Evolutionary conservation across 2,888 invertebrate species (phyloP).

Genomic region (Mechanitis mazaeus): DNA sequence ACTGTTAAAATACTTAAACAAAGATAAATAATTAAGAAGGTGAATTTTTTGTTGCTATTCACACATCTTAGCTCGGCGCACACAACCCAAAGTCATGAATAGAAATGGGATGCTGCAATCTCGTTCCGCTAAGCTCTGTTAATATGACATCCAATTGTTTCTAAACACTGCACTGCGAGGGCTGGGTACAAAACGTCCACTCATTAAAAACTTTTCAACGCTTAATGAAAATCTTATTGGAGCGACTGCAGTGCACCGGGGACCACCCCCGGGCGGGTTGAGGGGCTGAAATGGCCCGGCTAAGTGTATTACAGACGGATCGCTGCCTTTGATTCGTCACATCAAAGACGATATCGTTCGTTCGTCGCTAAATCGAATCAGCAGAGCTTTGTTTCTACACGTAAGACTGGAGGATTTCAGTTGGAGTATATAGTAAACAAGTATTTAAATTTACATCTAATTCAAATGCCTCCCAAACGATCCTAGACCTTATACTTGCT

Average conservation of each 20-base stretch:
- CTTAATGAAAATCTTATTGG: conserved; percentile 76
- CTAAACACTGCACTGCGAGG: conserved; percentile 37
- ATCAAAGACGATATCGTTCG: conserved; percentile 73
- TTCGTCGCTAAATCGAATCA: conserved; percentile 71
- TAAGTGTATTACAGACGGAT: conserved; percentile 75
- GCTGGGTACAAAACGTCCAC: conserved; percentile 54
- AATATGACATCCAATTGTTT: conserved; percentile 25
- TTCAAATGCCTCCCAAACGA: background rate
- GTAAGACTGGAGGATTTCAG: conserved; percentile 37
- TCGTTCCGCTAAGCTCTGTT: conserved; percentile 20
- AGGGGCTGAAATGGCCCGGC: conserved; percentile 66
- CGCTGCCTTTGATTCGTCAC: conserved; percentile 76
- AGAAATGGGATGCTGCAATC: conserved; percentile 17
- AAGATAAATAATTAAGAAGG: too few species aligned
- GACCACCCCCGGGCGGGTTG: conserved; percentile 30
- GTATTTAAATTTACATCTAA: conserved; percentile 1
- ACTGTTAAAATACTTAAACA: too few species aligned
- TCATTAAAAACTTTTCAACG: conserved; percentile 73
- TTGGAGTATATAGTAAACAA: background rate
- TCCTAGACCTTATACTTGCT: too few species aligned
- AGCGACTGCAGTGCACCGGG: conserved; percentile 58
- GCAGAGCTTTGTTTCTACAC: conserved; percentile 66
- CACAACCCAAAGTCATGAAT: conserved; percentile 16
- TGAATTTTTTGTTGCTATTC: background rate
- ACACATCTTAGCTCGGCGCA: conserved; percentile 11